Percentiles rank a stretch among this genome's conserved stretches.
phyloP scores from a whole-genome alignment of 2,888 invertebrate genomes.

The Polyommatus icarus region DNA sequence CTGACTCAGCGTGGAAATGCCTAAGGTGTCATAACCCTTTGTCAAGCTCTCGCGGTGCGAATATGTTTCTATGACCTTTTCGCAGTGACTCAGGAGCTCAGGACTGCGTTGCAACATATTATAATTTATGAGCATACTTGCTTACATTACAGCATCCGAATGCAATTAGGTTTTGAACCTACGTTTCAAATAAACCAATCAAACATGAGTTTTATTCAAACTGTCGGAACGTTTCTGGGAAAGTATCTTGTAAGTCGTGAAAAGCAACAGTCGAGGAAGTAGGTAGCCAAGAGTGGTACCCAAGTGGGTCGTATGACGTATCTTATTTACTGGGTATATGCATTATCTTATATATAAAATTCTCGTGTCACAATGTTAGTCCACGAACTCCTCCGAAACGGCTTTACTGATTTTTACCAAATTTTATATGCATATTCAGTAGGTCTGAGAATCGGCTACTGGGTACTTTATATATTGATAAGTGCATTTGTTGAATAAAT shows the following conservation, averaged over 20 bases:
- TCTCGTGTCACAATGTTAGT: no score
- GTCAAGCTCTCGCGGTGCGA: constrained; percentile 6
- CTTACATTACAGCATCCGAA: background rate
- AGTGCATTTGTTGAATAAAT: no score
- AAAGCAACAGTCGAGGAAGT: no score
- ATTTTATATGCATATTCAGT: no score
- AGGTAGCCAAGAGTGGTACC: no score
- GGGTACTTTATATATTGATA: no score
- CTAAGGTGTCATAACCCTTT: constrained; percentile 27
- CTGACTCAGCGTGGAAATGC: constrained; percentile 37
- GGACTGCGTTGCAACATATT: background rate
- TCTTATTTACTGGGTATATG: background rate
- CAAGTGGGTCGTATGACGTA: no score
- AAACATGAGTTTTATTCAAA: background rate
- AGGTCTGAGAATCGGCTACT: no score
- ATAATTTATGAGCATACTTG: background rate
- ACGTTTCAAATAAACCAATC: background rate
- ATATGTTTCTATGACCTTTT: constrained; percentile 15
- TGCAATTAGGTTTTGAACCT: background rate
- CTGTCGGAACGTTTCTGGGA: background rate
- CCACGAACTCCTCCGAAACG: no score
- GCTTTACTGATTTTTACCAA: no score
- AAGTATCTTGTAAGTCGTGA: background rate
- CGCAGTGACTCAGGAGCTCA: constrained; percentile 5
- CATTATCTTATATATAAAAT: no score